Conservation (phyloP, 2,888 invertebrate species). For the Apamea epomidion region DNA sequence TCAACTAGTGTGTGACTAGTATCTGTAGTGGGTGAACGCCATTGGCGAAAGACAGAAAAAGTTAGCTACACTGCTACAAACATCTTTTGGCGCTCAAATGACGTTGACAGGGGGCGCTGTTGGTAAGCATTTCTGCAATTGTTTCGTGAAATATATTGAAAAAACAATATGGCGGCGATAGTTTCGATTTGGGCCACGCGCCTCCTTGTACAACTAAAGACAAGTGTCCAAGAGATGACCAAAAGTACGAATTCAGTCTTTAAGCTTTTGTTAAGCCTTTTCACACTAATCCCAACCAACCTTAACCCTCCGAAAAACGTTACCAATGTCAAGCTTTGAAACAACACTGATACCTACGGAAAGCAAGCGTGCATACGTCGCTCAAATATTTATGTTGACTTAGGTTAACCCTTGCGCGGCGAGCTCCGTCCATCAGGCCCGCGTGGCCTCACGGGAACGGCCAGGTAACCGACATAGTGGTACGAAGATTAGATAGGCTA, state of each 20-base stretch:
- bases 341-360: conserved; percentile 70
- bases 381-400: conserved; percentile 89
- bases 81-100: neutral
- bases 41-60: neutral
- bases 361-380: conserved; percentile 68
- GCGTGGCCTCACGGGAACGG: conserved; percentile 83
- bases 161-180: neutral
- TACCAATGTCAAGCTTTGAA: conserved; percentile 70
- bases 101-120: too few species aligned
- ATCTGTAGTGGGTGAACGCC: neutral
- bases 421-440: conserved; percentile 87
- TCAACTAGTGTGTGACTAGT: neutral
- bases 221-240: neutral
- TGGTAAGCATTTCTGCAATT: too few species aligned
- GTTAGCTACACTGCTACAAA: neutral
- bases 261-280: neutral
- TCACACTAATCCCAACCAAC: conserved; percentile 23
- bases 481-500: conserved; percentile 69
- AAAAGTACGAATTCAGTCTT: neutral
- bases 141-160: too few species aligned
- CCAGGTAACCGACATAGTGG: conserved; percentile 77
- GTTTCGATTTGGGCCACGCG: neutral
- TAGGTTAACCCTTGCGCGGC: conserved; percentile 87
- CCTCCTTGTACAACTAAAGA: neutral
- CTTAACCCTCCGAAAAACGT: conserved; percentile 54